Base-by-base conservation (phyloP, 2,797 vertebrate species). In the Ibycter americanus region DNA sequence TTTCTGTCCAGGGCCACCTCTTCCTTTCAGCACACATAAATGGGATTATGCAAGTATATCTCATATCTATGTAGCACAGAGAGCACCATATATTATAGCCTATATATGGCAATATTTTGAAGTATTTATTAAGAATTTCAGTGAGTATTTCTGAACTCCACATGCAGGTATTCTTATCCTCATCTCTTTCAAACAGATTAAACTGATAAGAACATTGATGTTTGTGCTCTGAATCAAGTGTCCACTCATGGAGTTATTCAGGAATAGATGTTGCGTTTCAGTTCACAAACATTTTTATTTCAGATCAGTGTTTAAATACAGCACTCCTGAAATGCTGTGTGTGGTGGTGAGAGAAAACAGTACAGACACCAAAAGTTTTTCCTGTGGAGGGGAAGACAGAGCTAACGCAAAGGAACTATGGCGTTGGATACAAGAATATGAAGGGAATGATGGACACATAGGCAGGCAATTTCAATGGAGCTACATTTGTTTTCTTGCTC, bases 1-100 rank as follows among this genome's bases (percentile, higher is more conserved):
- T 58, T 58, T 65, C 40, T 44, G 4, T 29, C 17, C 2, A 1
- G 0, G 0, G 15, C 31, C 6, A 32, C 4, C 1, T n/a, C 32
- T 68, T 51, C 19, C 27, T 88, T 89, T 36, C 25, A 49, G 31
- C 4, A 4, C 34, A 5, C 12, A 3, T 46, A 18, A 8, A 1
- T 3, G 2, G n/a, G 9, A 40, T 86, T 85, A 29, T 59, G 51
- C 18, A 72, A 85, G 11, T 27, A 6, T 23, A 8, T 49, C 11
- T 56, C 23, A 4, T 23, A 12, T 32, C 6, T 84, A 4, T 29
- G 9, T 36, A 63, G 47, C 47, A 58, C 38, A 87, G 63, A 44
- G 10, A 65, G 4, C 25, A 36, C 22, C 31, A 15, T 31, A 5
- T 79, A 11, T 68, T 79, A 38, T 9, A 73, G 15, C 17, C 36